Percentiles rank a stretch among this genome's conserved stretches.
These are phyloP conservation scores for Sminthurides aquaticus DNA, from an alignment of 2,888 invertebrate genomes.

Conservation along the genomic window DNA sequence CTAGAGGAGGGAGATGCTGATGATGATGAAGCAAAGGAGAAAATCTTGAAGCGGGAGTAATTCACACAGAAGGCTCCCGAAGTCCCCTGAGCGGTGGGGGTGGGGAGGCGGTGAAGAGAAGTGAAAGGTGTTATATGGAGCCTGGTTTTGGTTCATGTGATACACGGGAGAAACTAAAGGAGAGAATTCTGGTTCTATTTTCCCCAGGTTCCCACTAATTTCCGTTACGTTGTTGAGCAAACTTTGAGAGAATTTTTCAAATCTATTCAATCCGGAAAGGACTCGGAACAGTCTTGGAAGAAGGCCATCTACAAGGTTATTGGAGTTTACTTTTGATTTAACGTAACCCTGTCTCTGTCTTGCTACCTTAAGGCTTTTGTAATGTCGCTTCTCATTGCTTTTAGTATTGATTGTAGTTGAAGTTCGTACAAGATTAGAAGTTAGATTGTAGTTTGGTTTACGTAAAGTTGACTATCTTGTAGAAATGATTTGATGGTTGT, in stretches of 20 bases:
- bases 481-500: too few relatives aligned
- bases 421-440: too few relatives aligned
- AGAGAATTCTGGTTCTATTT: slow-evolving; percentile 20
- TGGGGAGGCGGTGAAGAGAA: too few relatives aligned
- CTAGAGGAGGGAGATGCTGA: too few relatives aligned
- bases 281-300: slow-evolving; percentile 99
- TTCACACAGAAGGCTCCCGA: too few relatives aligned
- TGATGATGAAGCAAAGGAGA: too few relatives aligned
- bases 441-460: slow-evolving; percentile 1
- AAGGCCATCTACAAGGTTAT: slow-evolving; percentile 91
- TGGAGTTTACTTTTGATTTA: slow-evolving; percentile 7
- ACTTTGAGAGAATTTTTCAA: slow-evolving; percentile 98
- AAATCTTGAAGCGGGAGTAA: too few relatives aligned
- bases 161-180: too few relatives aligned
- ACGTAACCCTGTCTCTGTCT: slow-evolving; percentile 3
- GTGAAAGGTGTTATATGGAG: too few relatives aligned
- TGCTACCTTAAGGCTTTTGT: slow-evolving; percentile 1
- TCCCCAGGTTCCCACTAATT: slow-evolving; percentile 87
- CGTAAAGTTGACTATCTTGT: slow-evolving; percentile 9
- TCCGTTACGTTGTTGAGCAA: slow-evolving; percentile 94
- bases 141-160: too few relatives aligned
- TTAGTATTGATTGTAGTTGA: too few relatives aligned
- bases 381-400: background rate
- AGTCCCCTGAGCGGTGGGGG: too few relatives aligned
- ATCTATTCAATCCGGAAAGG: slow-evolving; percentile 92